These are phyloP conservation scores for Bubo bubo DNA, from an alignment of 2,113 vertebrate genomes.

Conservation along the genomic window DNA sequence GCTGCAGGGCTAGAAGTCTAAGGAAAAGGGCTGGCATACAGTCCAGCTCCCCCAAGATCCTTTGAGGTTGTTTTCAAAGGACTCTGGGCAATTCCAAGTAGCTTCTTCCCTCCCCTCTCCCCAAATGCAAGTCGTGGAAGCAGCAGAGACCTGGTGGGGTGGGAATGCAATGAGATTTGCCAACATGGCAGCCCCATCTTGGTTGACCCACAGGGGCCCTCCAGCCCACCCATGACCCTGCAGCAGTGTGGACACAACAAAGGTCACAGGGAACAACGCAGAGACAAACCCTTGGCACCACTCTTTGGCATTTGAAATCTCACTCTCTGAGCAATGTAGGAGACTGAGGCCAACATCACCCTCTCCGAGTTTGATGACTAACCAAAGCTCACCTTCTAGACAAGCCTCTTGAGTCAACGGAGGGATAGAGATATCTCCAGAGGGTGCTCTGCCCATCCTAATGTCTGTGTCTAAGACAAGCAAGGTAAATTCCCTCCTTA, in stretches of 20 bases:
- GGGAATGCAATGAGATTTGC: neutral
- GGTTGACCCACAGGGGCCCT: neutral
- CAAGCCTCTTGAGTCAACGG: neutral
- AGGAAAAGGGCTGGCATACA: neutral
- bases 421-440: neutral
- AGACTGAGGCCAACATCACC: neutral
- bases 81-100: neutral
- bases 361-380: neutral
- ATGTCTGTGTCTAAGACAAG: neutral
- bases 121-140: neutral
- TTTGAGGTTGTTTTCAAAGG: neutral
- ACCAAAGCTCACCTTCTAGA: neutral
- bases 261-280: rapidly evolving
- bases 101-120: neutral
- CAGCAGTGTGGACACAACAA: neutral
- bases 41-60: neutral
- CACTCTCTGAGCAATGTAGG: neutral
- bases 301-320: neutral
- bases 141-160: neutral
- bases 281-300: neutral
- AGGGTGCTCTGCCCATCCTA: neutral
- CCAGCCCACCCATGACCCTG: neutral
- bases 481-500: neutral
- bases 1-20: neutral
- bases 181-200: rapidly evolving